Conservation (phyloP, 2,113 vertebrate genomes). For the Myrmecophaga tridactyla region DNA sequence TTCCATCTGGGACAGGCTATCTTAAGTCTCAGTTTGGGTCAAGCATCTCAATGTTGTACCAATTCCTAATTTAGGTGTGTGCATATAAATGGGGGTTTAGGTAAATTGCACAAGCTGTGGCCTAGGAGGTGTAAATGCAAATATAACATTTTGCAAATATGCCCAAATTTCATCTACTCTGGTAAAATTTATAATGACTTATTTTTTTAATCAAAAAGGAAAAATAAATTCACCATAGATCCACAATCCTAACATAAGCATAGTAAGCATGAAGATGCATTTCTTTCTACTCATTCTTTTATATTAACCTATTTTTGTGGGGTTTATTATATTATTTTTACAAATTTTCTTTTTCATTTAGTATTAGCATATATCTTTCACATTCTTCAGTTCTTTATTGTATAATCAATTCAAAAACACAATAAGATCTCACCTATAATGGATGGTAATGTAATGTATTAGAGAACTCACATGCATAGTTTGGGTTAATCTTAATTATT, state of each 20-base stretch:
- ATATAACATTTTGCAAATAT: rapidly evolving
- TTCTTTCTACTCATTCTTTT: not conserved
- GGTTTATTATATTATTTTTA: not conserved
- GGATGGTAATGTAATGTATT: not conserved
- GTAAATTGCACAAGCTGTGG: not conserved
- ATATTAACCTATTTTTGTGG: not conserved
- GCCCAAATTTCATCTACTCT: not conserved
- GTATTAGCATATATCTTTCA: not conserved
- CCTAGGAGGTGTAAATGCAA: not conserved
- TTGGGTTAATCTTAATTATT: not conserved
- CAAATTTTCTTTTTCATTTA: too few species aligned
- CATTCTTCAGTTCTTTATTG: not conserved
- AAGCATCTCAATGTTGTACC: not conserved
- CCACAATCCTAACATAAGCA: not conserved
- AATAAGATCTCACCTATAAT: not conserved
- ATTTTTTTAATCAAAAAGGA: not conserved
- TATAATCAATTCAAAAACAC: not conserved
- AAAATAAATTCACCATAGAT: too few species aligned
- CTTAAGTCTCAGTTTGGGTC: not conserved
- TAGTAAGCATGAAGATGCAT: too few species aligned
- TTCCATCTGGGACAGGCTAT: not conserved
- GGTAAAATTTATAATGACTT: not conserved
- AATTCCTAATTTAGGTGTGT: not conserved
- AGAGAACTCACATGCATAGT: not conserved
- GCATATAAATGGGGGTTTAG: not conserved